Evolutionary conservation across 2,888 invertebrate species (phyloP), one percentile per base, ranked within the genome.

Genomic region (Amorpha juglandis): DNA sequence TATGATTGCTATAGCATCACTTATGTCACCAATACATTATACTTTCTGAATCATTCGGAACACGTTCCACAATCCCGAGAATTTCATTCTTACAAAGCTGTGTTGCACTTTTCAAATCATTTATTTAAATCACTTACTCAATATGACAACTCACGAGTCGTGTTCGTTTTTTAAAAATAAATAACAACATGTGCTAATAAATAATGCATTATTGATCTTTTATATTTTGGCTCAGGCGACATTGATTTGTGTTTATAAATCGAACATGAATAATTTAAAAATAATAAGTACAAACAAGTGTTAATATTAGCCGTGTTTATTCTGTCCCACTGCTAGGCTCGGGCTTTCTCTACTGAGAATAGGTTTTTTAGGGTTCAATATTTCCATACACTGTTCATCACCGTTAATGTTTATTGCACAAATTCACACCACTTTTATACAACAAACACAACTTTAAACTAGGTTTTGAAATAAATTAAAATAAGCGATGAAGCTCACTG

Each of bases 41-140:
- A 42, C 19, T 19, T 58, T 16, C 16, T 58, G 58, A 42, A 19
- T 38, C 38, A 58, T 38, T 38, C 58, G 38, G 52, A 1, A 7
- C 52, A 58, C 58, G 58, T 58, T 38, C 16, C 19, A 19, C 58
- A 11, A 58, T 58, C 42, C 58, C 42, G 38, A 58, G 58, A 58
- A 58, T 42, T 58, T 38, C 38, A 19, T 58, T 38, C 38, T 42
- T 42, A 42, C 58, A 19, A 38, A 42, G 58, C 42, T 11, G 14
- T 16, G 19, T 42, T 38, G 55, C 55, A 38, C 55, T 38, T 58
- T 58, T 42, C 58, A 58, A 58, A 58, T 58, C 58, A 42, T 58
- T 58, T 58, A 58, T 58, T 58, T 58, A 58, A 58, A 58, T 55
- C 38, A 55, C 38, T 55, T 19, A 19, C 35, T 38, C 45, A 45